Evolutionary conservation across 2,888 invertebrate species (phyloP).

Genomic region (Gortyna flavago): DNA sequence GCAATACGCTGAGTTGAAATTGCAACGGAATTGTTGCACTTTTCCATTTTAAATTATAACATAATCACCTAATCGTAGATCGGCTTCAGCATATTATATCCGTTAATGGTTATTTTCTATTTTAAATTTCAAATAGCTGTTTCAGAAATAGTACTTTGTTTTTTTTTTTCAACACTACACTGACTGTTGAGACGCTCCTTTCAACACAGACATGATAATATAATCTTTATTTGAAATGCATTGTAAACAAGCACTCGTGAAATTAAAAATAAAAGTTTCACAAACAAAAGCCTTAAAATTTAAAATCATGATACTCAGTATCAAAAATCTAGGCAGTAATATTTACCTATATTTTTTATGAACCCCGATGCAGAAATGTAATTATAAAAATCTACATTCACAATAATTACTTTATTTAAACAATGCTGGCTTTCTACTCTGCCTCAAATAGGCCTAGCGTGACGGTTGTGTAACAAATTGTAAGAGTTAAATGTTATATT

Average conservation of each 20-base stretch:
- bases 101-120: background rate
- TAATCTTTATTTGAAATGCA: too few relatives aligned
- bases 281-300: background rate
- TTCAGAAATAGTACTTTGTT: background rate
- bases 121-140: background rate
- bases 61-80: background rate
- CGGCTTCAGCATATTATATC: background rate
- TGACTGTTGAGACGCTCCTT: background rate
- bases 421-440: constrained; percentile 62
- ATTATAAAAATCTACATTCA: constrained; percentile 35
- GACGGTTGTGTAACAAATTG: constrained; percentile 54
- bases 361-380: constrained; percentile 2
- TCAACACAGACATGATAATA: background rate
- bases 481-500: constrained; percentile 49
- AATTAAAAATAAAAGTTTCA: background rate
- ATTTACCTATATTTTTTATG: constrained; percentile 12
- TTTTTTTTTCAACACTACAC: background rate
- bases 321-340: background rate
- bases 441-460: constrained; percentile 55
- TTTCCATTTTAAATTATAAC: background rate
- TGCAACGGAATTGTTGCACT: background rate
- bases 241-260: background rate
- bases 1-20: background rate
- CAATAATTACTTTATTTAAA: constrained; percentile 59
- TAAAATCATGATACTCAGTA: background rate